Percentiles rank a stretch among this genome's conserved stretches.
phyloP scores from a whole-genome alignment of 2,888 invertebrate species.

The Sphaerophoria rueppellii region DNA sequence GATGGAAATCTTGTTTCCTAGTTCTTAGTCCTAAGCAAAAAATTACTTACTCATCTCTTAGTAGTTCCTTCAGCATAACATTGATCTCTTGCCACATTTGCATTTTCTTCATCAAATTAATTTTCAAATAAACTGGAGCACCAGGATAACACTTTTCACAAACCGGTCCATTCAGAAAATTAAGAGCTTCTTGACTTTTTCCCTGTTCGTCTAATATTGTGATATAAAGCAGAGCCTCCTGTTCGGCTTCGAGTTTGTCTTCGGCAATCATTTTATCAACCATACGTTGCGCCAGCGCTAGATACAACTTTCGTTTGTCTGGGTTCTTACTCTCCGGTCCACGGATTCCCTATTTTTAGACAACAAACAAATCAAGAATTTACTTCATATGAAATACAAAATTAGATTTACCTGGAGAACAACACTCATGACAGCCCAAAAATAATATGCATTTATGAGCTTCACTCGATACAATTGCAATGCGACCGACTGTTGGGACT shows the following conservation, averaged over 20 bases:
- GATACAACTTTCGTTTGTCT: conserved; percentile 87
- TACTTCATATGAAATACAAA: not conserved
- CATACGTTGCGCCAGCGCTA: conserved; percentile 96
- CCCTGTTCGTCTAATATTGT: conserved; percentile 92
- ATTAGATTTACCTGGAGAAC: conserved; percentile 90
- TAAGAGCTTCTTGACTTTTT: conserved; percentile 91
- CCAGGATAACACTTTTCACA: conserved; percentile 87
- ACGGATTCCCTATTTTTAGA: conserved; percentile 80
- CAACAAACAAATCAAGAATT: not conserved
- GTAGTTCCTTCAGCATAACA: conserved; percentile 87
- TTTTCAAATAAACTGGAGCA: conserved; percentile 87
- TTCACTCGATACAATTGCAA: conserved; percentile 94
- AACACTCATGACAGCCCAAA: conserved; percentile 99
- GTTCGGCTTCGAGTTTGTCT: conserved; percentile 95
- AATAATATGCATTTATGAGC: conserved; percentile 97
- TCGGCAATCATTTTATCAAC: conserved; percentile 93
- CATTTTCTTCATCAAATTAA: conserved; percentile 88
- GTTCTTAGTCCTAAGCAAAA: not conserved
- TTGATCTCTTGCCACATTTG: conserved; percentile 90
- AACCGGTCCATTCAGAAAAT: conserved; percentile 90
- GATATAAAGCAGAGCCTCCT: conserved; percentile 95
- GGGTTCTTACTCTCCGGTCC: conserved; percentile 83
- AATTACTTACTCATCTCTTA: conserved; percentile 86
- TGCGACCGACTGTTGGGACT: conserved; percentile 94
- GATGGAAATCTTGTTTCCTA: no score